These are phyloP conservation scores for Leontocebus nigricollis DNA, from an alignment of 2,797 vertebrate genomes.

Conservation along the genomic window DNA sequence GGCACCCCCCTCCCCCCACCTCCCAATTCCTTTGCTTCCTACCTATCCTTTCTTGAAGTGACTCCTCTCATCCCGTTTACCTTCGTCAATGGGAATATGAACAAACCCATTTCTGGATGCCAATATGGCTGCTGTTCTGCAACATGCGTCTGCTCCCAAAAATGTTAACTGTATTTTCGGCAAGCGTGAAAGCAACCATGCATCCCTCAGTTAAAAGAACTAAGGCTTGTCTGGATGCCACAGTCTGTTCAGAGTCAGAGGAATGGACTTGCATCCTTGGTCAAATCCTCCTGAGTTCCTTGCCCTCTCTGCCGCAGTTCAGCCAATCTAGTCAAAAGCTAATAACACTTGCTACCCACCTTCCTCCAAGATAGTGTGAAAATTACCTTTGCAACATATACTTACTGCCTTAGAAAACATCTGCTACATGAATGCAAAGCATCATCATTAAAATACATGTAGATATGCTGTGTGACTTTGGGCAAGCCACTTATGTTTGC, in stretches of 20 bases:
- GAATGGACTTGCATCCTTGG: not conserved
- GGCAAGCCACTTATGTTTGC: conserved; percentile 36
- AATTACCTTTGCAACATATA: not conserved
- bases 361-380: not conserved
- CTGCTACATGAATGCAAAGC: not conserved
- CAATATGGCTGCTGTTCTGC: not conserved
- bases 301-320: not conserved
- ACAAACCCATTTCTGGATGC: conserved; percentile 4
- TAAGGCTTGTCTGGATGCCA: not conserved
- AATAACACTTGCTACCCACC: not conserved
- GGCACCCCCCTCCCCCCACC: not conserved
- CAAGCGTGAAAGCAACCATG: not conserved
- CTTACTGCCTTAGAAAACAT: not conserved
- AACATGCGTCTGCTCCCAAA: not conserved
- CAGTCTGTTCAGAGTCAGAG: not conserved
- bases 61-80: not conserved
- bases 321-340: not conserved
- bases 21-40: not conserved
- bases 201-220: not conserved
- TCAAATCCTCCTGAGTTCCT: not conserved
- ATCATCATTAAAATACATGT: conserved; percentile 43
- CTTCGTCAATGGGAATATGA: not conserved
- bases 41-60: not conserved
- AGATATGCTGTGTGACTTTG: conserved; percentile 34
- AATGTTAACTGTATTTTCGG: not conserved